phyloP scores from a whole-genome alignment of 2,888 invertebrate genomes.

The Agrenia bidenticulata region DNA sequence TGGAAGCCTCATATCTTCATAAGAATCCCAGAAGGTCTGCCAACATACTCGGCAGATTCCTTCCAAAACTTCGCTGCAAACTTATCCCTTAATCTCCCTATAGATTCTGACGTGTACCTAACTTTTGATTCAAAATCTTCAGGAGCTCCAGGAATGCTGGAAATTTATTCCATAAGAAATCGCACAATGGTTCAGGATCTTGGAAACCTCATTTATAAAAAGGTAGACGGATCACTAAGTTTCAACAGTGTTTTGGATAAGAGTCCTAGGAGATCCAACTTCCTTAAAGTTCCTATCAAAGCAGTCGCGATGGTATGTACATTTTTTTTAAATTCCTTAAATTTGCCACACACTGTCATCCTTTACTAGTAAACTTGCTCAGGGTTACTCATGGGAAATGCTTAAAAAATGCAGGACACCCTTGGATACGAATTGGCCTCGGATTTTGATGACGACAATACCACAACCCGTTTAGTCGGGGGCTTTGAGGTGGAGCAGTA shows the following conservation, averaged over 20 bases:
- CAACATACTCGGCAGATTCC: background rate
- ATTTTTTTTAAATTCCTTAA: background rate
- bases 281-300: background rate
- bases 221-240: background rate
- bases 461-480: slow-evolving; percentile 19
- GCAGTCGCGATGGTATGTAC: slow-evolving; percentile 14
- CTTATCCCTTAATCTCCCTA: background rate
- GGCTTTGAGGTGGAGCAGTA: slow-evolving; percentile 35
- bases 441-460: slow-evolving; percentile 16
- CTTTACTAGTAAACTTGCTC: background rate
- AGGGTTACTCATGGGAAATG: too few relatives aligned
- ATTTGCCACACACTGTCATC: background rate
- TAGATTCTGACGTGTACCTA: slow-evolving; percentile 6
- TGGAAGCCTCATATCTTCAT: background rate
- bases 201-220: background rate
- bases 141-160: background rate
- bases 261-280: slow-evolving; percentile 1
- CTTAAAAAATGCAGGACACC: slow-evolving; percentile 8
- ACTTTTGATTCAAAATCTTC: background rate
- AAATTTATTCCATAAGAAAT: slow-evolving; percentile 5
- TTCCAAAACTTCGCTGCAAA: background rate
- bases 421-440: slow-evolving; percentile 16
- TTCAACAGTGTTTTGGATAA: slow-evolving; percentile 9
- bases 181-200: background rate
- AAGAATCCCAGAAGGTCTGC: background rate